Base-by-base conservation (phyloP, 2,888 invertebrate species). In the Hypercompe scribonia region DNA sequence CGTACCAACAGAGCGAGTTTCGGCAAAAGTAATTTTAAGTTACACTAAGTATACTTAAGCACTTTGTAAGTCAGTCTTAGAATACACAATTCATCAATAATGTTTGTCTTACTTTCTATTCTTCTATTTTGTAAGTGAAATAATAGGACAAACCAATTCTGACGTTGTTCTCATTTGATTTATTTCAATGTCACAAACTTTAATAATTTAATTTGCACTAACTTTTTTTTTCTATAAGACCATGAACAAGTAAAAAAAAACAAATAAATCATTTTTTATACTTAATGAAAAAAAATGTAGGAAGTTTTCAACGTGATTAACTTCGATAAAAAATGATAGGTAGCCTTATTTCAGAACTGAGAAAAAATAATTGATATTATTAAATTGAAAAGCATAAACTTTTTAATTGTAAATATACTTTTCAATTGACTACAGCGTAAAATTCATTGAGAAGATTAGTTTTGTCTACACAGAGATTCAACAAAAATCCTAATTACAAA, bases 81-180 rank as follows among this genome's bases (percentile, higher is more conserved):
- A 80, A 80, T 73, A 79, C 75, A 74, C 65, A 65, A 73, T 46
- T 77, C 77, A 65, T 79, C 81, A 79, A 81, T 83, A 79, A 78
- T 72, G 24, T 66, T 46, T 66, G 33, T 46, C 11, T 33, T 66
- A 61, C 31, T 31, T 31, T 61, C 18, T 61, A 18, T 61, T 31
- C 18, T 61, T 61, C 15, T 61, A 31, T 2, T 18, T 8, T 31
- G 2, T 31, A 31, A 28, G 28, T 4, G 28, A 58, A 28, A n/a
- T 11, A 31, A 58, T 58, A 11, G 28, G 0, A 58, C 28, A n/a
- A 58, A 58, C 4, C 15, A 58, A 58, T 13, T 58, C 28, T 58
- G 5, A 13, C 15, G 13, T 28, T 28, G 28, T 58, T 28, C 10
- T 3, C 4, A 58, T 58, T 58, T 58, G 0, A 31, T 31, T 28